A percentile compares a stretch with the other conserved stretches of the same genome.
These are phyloP conservation scores for Furcifer pardalis DNA, from an alignment of 2,797 vertebrate genomes.

Conservation along the genomic window DNA sequence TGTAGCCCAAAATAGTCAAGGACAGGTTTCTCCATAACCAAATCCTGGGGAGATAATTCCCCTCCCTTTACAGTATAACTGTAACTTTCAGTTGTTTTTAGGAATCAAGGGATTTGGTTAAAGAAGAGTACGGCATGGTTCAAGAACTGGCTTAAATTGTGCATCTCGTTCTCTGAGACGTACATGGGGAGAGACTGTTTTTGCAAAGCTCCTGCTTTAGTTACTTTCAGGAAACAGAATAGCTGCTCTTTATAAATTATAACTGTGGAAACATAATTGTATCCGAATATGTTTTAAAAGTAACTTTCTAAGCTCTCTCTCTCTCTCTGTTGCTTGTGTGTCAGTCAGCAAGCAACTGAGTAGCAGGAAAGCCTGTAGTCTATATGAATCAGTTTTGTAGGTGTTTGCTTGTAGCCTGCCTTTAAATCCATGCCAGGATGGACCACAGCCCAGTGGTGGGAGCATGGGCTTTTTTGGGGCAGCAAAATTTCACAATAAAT, in stretches of 20 bases:
- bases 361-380: not conserved
- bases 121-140: not conserved
- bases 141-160: no score
- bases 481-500: no score
- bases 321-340: not conserved
- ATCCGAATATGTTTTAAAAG: not conserved
- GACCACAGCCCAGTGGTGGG: not conserved
- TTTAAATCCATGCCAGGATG: not conserved
- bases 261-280: not conserved
- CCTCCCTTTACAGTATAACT: not conserved
- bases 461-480: no score
- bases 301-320: no score
- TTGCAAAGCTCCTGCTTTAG: not conserved
- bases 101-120: not conserved
- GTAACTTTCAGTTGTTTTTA: not conserved
- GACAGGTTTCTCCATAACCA: no score
- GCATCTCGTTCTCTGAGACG: not conserved
- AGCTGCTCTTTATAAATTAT: not conserved
- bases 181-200: not conserved
- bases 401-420: not conserved
- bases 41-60: no score
- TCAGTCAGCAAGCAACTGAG: not conserved
- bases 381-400: not conserved
- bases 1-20: no score
- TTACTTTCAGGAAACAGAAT: not conserved